phyloP scores from a whole-genome alignment of 2,888 invertebrate genomes.

The Ptychoptera contaminata region DNA sequence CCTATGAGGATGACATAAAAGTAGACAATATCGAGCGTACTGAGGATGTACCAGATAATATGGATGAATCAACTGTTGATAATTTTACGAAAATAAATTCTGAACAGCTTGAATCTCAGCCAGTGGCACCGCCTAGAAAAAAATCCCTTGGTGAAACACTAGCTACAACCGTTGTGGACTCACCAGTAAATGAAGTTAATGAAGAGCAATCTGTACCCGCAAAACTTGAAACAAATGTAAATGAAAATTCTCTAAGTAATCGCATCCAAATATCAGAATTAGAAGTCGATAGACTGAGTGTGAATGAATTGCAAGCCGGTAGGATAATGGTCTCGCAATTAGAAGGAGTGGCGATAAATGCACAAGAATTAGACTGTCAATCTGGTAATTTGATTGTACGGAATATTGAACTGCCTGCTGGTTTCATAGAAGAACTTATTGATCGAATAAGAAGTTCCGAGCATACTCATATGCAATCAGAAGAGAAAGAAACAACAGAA shows the following conservation, averaged over 20 bases:
- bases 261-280: conserved; percentile 54
- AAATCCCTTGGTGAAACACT: conserved; percentile 8
- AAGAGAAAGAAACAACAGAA: conserved; percentile 22
- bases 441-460: conserved; percentile 29
- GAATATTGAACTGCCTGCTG: conserved; percentile 51
- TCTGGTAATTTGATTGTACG: conserved; percentile 49
- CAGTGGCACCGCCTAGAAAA: conserved; percentile 10
- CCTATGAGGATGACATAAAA: too few species aligned
- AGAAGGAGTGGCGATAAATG: conserved; percentile 55
- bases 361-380: conserved; percentile 55
- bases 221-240: not conserved
- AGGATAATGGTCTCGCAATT: conserved; percentile 69
- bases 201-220: conserved; percentile 10
- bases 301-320: conserved; percentile 61
- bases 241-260: conserved; percentile 3
- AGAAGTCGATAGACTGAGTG: conserved; percentile 62
- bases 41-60: too few species aligned
- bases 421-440: conserved; percentile 50
- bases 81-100: not conserved
- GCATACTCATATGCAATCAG: conserved; percentile 21
- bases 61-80: too few species aligned
- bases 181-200: conserved; percentile 1
- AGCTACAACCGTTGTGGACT: not conserved
- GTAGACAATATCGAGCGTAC: too few species aligned
- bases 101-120: conserved; percentile 3